phyloP scores from a whole-genome alignment of 2,113 vertebrate species.

The Datnioides undecimradiatus region DNA sequence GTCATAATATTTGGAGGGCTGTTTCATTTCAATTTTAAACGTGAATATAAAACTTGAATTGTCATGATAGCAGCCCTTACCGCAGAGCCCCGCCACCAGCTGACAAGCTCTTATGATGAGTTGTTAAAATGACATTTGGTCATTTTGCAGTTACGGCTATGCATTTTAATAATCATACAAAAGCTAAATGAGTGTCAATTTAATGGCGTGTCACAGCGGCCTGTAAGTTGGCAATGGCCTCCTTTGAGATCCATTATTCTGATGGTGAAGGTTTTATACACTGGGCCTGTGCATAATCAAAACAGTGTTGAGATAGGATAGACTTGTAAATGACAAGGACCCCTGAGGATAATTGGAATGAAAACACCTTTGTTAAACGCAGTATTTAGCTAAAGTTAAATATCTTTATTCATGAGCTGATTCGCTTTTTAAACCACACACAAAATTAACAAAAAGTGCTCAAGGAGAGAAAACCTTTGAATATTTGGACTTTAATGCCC shows the following conservation, averaged over 20 bases:
- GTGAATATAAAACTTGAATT: slow-evolving; percentile 42
- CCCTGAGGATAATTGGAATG: slow-evolving; percentile 6
- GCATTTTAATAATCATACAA: slow-evolving; percentile 50
- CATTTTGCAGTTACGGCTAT: slow-evolving; percentile 34
- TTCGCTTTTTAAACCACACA: background rate
- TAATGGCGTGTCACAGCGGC: slow-evolving; percentile 26
- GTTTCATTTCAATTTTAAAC: slow-evolving; percentile 49
- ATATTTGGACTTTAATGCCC: background rate
- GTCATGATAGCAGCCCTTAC: slow-evolving; percentile 3
- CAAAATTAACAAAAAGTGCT: background rate
- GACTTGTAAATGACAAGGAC: slow-evolving; percentile 30
- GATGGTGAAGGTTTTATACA: slow-evolving; percentile 41
- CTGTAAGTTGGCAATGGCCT: slow-evolving; percentile 34
- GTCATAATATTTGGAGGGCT: slow-evolving; percentile 35
- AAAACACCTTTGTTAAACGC: slow-evolving; percentile 20
- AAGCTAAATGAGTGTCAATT: slow-evolving; percentile 54
- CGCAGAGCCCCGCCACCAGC: background rate
- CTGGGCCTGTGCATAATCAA: slow-evolving; percentile 34
- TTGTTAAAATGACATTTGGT: slow-evolving; percentile 54
- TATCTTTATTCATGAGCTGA: background rate
- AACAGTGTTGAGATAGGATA: slow-evolving; percentile 8
- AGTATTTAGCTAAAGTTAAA: background rate
- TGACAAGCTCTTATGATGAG: slow-evolving; percentile 48
- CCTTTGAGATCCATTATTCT: slow-evolving; percentile 61
- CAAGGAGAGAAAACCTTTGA: background rate